A percentile compares a stretch with the other conserved stretches of the same genome.
Conservation (phyloP, 2,113 vertebrate species). For the Dasypus novemcinctus region DNA sequence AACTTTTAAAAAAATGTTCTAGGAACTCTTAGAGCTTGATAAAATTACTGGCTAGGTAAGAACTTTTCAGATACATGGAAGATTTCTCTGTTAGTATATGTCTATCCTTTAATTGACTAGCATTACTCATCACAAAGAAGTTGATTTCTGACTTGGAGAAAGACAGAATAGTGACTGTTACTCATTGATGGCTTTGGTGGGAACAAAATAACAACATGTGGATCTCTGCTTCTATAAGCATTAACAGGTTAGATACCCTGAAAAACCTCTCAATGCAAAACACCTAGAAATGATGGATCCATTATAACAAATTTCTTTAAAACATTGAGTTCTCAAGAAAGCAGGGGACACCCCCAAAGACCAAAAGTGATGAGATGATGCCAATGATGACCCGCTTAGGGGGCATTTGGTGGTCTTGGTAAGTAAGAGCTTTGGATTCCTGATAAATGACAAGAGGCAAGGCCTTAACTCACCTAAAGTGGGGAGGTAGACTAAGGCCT, state of each 20-base stretch:
- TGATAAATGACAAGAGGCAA: neutral
- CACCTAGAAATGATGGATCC: neutral
- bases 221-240: neutral
- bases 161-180: neutral
- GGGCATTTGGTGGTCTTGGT: neutral
- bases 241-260: neutral
- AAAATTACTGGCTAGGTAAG: neutral
- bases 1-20: neutral
- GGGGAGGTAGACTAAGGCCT: neutral
- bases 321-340: neutral
- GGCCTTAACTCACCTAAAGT: neutral
- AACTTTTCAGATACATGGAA: neutral
- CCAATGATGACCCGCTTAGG: neutral
- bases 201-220: neutral
- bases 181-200: neutral
- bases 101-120: neutral
- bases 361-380: neutral
- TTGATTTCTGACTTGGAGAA: neutral
- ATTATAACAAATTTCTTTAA: neutral
- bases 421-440: neutral
- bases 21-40: neutral
- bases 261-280: neutral
- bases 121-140: neutral
- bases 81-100: neutral
- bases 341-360: neutral